Conservation (phyloP, 1,140 invertebrate genomes). For the Vollenhovia emeryi region DNA sequence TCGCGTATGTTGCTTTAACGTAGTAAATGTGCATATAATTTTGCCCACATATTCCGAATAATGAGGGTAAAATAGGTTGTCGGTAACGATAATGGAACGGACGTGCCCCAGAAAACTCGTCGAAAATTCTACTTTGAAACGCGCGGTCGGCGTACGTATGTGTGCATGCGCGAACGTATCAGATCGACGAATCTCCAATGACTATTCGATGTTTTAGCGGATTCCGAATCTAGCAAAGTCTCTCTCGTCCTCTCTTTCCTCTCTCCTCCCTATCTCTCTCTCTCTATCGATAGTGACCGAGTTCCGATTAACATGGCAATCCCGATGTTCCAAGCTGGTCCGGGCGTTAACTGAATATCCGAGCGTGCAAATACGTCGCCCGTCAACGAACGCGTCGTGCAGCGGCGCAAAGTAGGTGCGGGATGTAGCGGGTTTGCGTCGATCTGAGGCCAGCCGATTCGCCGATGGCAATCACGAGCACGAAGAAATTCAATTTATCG, state of each 20-base stretch:
- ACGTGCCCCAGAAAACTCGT: neutral
- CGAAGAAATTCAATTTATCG: constrained; percentile 61
- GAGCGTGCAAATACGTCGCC: constrained; percentile 49
- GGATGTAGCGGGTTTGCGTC: constrained; percentile 36
- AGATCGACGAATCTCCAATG: constrained; percentile 2
- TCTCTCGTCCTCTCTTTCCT: neutral
- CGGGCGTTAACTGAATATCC: constrained; percentile 54
- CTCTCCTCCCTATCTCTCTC: neutral
- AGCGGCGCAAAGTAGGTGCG: constrained; percentile 42
- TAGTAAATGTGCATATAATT: neutral
- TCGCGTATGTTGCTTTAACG: neutral
- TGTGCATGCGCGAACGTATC: neutral
- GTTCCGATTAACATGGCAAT: constrained; percentile 55
- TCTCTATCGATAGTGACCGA: neutral
- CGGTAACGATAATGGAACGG: neutral
- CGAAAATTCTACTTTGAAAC: neutral
- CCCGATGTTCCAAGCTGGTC: constrained; percentile 26
- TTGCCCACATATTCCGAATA: neutral
- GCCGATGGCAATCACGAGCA: constrained; percentile 54
- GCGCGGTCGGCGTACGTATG: neutral
- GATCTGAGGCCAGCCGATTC: constrained; percentile 49
- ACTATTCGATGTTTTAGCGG: constrained; percentile 2
- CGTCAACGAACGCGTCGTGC: constrained; percentile 49
- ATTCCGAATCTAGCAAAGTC: constrained; percentile 25
- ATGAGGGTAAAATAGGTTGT: constrained; percentile 13